These are phyloP conservation scores for Sphyrna mokarran DNA, from an alignment of 2,113 vertebrate genomes.

Conservation along the genomic window DNA sequence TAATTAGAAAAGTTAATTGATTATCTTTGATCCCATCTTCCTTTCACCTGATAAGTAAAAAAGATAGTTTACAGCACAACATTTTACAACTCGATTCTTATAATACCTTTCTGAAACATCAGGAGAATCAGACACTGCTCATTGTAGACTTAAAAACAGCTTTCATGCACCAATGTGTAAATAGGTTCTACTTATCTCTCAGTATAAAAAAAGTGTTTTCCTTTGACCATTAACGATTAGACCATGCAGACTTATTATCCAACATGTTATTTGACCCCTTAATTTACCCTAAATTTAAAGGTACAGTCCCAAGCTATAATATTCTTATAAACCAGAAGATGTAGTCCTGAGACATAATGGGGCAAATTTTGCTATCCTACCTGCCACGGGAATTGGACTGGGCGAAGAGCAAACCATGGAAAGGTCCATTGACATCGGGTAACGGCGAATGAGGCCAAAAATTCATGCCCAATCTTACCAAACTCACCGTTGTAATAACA, in stretches of 20 bases:
- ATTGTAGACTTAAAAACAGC: not conserved
- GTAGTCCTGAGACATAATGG: not conserved
- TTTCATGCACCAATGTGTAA: not conserved
- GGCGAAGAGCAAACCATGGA: too few relatives aligned
- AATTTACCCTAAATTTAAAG: not conserved
- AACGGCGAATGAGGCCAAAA: too few relatives aligned
- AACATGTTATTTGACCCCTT: not conserved
- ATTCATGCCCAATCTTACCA: not conserved
- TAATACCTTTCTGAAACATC: not conserved
- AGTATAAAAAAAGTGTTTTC: not conserved
- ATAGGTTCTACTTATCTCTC: not conserved
- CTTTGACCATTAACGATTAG: not conserved
- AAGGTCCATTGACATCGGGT: too few relatives aligned
- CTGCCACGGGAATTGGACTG: too few relatives aligned
- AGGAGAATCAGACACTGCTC: not conserved
- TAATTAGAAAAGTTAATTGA: not conserved
- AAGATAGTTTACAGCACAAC: not conserved
- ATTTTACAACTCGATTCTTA: not conserved
- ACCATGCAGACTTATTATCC: not conserved
- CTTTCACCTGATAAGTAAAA: not conserved
- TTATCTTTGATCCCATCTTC: not conserved
- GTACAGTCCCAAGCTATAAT: not conserved
- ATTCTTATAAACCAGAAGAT: not conserved
- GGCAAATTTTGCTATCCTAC: too few relatives aligned
- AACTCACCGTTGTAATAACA: not conserved